A percentile compares a stretch with the other conserved stretches of the same genome.
These are phyloP conservation scores for Hybos culiciformis DNA, from an alignment of 2,888 invertebrate genomes.

Conservation along the genomic window DNA sequence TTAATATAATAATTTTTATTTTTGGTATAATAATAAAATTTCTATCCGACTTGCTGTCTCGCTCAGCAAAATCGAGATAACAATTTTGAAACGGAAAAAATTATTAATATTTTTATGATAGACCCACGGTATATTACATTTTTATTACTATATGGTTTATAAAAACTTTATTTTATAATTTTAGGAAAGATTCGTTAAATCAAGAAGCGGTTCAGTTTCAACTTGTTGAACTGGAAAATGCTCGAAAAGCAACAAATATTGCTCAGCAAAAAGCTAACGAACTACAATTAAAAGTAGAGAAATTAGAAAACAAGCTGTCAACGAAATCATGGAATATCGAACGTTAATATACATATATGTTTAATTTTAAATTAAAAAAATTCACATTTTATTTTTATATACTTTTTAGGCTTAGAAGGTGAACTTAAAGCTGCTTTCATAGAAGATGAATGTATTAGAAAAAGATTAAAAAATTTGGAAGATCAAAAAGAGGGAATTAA, in stretches of 20 bases:
- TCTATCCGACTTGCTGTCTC: too few species aligned
- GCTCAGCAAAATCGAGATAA: too few species aligned
- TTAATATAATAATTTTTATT: too few species aligned
- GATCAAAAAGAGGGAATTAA: conserved; percentile 29
- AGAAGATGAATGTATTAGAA: conserved; percentile 34
- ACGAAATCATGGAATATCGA: conserved; percentile 35
- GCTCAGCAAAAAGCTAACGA: conserved; percentile 28
- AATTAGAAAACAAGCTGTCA: conserved; percentile 31
- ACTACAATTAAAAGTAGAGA: conserved; percentile 30
- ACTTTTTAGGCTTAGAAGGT: conserved; percentile 29
- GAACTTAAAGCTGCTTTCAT: conserved; percentile 32
- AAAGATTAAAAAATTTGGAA: conserved; percentile 31
- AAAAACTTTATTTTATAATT: conserved; percentile 11
- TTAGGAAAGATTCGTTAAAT: conserved; percentile 32
- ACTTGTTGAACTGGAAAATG: conserved; percentile 31
- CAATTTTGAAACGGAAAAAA: too few species aligned
- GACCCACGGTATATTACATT: not conserved
- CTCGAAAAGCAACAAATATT: conserved; percentile 28
- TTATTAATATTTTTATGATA: not conserved
- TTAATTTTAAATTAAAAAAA: not conserved
- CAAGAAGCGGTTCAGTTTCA: too few species aligned
- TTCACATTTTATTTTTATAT: not conserved
- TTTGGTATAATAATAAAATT: too few species aligned
- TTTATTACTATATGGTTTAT: conserved; percentile 9
- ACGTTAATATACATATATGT: conserved; percentile 22